phyloP scores from a whole-genome alignment of 2,888 invertebrate species.

The Cryptus armator region DNA sequence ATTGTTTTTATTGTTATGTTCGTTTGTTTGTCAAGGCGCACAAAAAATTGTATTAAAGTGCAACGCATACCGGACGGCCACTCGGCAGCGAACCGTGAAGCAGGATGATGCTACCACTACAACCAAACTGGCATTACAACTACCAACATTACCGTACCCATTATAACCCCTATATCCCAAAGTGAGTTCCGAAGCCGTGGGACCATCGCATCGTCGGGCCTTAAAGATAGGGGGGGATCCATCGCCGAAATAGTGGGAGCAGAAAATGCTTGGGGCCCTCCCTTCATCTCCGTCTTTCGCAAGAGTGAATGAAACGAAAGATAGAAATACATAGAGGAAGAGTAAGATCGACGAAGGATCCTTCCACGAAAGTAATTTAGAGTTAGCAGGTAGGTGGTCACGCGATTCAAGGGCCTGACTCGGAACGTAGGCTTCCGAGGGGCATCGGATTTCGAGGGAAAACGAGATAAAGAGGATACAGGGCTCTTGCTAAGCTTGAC shows the following conservation, averaged over 20 bases:
- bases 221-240: conserved; percentile 26
- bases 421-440: not conserved
- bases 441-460: not conserved
- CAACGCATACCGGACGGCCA: not conserved
- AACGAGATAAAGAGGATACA: conserved; percentile 10
- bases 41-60: not conserved
- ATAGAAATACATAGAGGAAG: conserved; percentile 67
- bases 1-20: too few relatives aligned
- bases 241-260: conserved; percentile 44
- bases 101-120: not conserved
- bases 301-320: conserved; percentile 30
- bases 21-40: not conserved
- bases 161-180: not conserved
- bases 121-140: conserved; percentile 43
- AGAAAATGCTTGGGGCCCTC: conserved; percentile 24
- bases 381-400: conserved; percentile 80
- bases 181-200: conserved; percentile 42
- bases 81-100: conserved; percentile 43
- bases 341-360: conserved; percentile 71
- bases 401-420: conserved; percentile 73
- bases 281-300: not conserved
- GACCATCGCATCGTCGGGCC: conserved; percentile 48
- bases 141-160: not conserved
- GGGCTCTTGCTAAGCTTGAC: not conserved
- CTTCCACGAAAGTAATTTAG: conserved; percentile 81